Evolutionary conservation across 2,888 invertebrate species (phyloP).

Genomic region (Ormyrus labotus): DNA sequence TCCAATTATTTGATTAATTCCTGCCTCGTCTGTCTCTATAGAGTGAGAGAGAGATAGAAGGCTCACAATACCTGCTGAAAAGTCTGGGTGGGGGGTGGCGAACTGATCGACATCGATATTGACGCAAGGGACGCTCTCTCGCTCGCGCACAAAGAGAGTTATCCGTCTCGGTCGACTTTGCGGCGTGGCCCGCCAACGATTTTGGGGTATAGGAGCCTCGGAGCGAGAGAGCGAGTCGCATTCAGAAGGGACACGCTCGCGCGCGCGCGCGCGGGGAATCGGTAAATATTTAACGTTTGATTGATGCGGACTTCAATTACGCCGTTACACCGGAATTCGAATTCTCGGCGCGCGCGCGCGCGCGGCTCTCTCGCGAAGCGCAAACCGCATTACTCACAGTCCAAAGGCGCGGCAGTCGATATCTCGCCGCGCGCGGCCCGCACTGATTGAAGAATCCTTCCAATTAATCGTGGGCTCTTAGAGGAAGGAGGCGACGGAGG

Average conservation of each 20-base stretch:
- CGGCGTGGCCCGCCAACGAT: neutral
- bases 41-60: neutral
- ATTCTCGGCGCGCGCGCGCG: neutral
- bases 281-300: slow-evolving; percentile 54
- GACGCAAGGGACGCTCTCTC: slow-evolving; percentile 3
- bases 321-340: slow-evolving; percentile 38
- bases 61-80: slow-evolving; percentile 41
- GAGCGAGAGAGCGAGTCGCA: neutral
- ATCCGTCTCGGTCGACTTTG: slow-evolving; percentile 24
- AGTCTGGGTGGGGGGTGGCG: slow-evolving; percentile 1
- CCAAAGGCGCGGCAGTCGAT: slow-evolving; percentile 15
- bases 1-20: slow-evolving; percentile 54
- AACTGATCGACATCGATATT: neutral
- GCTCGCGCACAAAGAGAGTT: slow-evolving; percentile 29
- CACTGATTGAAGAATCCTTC: slow-evolving; percentile 53
- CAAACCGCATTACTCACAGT: slow-evolving; percentile 23
- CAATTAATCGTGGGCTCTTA: slow-evolving; percentile 46
- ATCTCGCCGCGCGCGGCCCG: slow-evolving; percentile 6
- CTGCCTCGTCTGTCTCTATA: neutral
- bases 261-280: neutral
- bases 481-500: neutral
- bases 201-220: neutral
- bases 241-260: neutral
- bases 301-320: slow-evolving; percentile 51
- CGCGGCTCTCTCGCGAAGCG: neutral